These are phyloP conservation scores for Scelioninae gen. 1 DNA, from an alignment of 2,888 invertebrate genomes.

Conservation along the genomic window DNA sequence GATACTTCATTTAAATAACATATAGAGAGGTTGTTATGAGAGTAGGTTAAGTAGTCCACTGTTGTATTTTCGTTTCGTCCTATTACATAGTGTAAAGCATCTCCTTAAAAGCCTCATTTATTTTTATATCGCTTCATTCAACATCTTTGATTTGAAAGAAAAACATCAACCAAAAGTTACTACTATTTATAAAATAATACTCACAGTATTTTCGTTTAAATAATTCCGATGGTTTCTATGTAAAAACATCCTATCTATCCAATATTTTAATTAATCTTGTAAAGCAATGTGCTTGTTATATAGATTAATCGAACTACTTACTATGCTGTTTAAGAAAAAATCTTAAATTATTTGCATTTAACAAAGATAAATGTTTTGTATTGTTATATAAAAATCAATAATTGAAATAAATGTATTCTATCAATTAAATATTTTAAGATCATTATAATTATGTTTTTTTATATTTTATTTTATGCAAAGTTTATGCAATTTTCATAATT, in stretches of 20 bases:
- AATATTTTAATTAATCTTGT: too few relatives aligned
- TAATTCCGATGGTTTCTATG: not conserved
- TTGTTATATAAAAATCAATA: too few relatives aligned
- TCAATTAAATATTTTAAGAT: too few relatives aligned
- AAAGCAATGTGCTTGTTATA: too few relatives aligned
- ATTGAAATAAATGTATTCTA: too few relatives aligned
- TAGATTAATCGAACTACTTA: too few relatives aligned
- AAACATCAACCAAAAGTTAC: not conserved
- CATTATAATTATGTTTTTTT: too few relatives aligned
- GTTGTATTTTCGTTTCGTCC: slow-evolving; percentile 63
- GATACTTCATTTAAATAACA: slow-evolving; percentile 67
- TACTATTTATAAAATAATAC: not conserved
- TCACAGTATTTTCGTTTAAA: not conserved
- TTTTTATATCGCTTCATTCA: slow-evolving; percentile 57
- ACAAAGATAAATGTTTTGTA: too few relatives aligned
- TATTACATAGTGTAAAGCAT: slow-evolving; percentile 56
- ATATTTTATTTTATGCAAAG: too few relatives aligned
- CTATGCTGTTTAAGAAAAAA: too few relatives aligned
- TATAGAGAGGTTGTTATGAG: slow-evolving; percentile 67
- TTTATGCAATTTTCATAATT: not conserved
- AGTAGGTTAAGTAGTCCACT: slow-evolving; percentile 67
- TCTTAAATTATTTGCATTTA: too few relatives aligned
- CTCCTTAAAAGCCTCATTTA: slow-evolving; percentile 61
- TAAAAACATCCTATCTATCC: too few relatives aligned
- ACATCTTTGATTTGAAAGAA: slow-evolving; percentile 31